phyloP scores from a whole-genome alignment of 2,113 vertebrate species.

The Gnathonemus echidnorhynchus region DNA sequence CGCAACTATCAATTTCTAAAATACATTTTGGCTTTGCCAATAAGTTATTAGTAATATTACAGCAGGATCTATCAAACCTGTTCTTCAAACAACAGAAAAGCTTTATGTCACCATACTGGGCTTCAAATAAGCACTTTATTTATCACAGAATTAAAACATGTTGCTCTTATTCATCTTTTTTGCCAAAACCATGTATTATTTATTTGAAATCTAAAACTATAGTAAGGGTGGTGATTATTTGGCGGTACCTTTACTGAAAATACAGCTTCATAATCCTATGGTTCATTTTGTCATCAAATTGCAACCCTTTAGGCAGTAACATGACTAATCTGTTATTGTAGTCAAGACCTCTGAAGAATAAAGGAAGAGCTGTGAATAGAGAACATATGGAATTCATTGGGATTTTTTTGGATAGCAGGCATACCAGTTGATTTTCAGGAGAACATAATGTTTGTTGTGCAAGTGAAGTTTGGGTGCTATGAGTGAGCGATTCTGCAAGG shows the following conservation, averaged over 20 bases:
- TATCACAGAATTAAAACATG: not conserved
- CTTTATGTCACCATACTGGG: not conserved
- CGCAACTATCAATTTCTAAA: not conserved
- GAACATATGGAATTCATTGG: conserved; percentile 29
- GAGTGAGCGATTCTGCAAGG: conserved; percentile 18
- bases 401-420: conserved; percentile 34
- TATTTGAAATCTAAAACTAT: not conserved
- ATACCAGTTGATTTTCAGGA: conserved; percentile 34
- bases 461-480: conserved; percentile 16
- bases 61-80: not conserved
- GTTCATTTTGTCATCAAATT: not conserved
- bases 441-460: conserved; percentile 33
- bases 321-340: conserved; percentile 25
- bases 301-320: conserved; percentile 16
- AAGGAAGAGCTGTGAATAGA: conserved; percentile 23
- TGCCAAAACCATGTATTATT: not conserved
- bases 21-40: not conserved
- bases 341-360: not conserved
- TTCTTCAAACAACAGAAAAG: not conserved
- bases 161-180: not conserved
- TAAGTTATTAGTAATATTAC: not conserved
- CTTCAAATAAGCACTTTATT: not conserved
- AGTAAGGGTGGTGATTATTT: not conserved
- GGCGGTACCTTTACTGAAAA: not conserved
- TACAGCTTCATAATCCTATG: not conserved